Evolutionary conservation across 1,140 invertebrate genomes (phyloP), one percentile per base, ranked within the genome.

Genomic region (Sinonovacula constricta): DNA sequence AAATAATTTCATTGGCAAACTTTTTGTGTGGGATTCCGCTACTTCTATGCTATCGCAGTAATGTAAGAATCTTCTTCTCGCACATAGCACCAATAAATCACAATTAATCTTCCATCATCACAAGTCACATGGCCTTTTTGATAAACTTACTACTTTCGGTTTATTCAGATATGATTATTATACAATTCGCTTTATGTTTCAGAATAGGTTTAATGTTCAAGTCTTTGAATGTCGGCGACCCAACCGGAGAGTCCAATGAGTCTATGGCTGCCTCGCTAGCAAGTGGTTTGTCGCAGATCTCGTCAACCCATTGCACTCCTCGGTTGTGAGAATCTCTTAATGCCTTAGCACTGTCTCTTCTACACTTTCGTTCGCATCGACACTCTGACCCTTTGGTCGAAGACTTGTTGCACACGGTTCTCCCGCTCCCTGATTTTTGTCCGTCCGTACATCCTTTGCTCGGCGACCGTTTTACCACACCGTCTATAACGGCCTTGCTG

Each of bases 131-230:
- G n/a, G n/a, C n/a, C n/a, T n/a, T n/a, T n/a, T n/a, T n/a, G n/a
- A n/a, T n/a, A n/a, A n/a, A n/a, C n/a, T n/a, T n/a, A n/a, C n/a
- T n/a, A n/a, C n/a, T n/a, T n/a, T n/a, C n/a, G 22, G 3, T 53
- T 76, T 53, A 76, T 59, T 78, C 49, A 15, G 75, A 78, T 33
- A 78, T 49, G 34, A 78, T 70, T 15, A 78, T 70, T 7, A 78
- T 70, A 39, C 75, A 78, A 7, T 30, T 78, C n/a, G 66, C 75
- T 45, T 70, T 78, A 51, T 78, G 75, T 69, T 78, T 78, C 22
- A 78, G 45, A n/a, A 78, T 78, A 18, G 75, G 75, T 54, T 78
- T 78, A 0, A 76, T 51, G 53, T 28, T 33, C 26, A 62, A 36
- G 28, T 24, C 26, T 31, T 39, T 30, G 34, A 30, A 3, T 57